Evolutionary conservation across 2,113 vertebrate genomes (phyloP), one percentile per base, ranked within the genome.

Genomic region (Orcinus orca): DNA sequence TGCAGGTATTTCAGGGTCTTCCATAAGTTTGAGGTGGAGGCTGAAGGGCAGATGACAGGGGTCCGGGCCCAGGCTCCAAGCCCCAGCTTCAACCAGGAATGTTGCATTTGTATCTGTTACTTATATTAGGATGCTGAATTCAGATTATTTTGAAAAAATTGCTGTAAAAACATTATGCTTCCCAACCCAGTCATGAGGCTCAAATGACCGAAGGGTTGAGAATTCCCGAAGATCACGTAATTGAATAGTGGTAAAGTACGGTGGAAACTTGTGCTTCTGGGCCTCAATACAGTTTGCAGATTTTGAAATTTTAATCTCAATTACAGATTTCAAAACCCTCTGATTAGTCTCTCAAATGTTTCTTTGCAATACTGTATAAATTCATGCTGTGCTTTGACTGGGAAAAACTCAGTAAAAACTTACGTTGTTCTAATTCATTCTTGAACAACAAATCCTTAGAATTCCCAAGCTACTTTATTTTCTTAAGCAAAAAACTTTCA

Each of bases 241-340:
- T 58, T 65, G 36, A 62, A 86, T 29, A 14, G 33, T 62, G 71
- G 76, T 25, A 67, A 95, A 81, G 23, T 36, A 29, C 21, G 55
- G 11, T 73, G 67, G 44, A 93, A 82, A 68, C 70, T 87, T 38
- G 31, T 29, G 81, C n/a, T 58, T 85, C 55, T 65, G 83, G 25
- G 44, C 47, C 50, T 95, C 86, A 90, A 44, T 3, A 38, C 6
- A 14, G 21, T 86, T 31, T 82, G 7, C 13, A 91, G 71, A 60
- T 62, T 92, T 93, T 53, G 62, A 92, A 58, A 71, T 63, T 88
- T 77, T n/a, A 68, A 58, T 73, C 88, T 83, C 65, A 33, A 53
- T 92, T 97, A 91, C 91, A 83, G 55, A 83, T 94, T 90, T 95
- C 76, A 92, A 96, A 87, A 93, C 33, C 77, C 77, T 80, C 62